Evolutionary conservation across 35 echinoderm and acorn worm genomes (phyloP), one percentile per base, ranked within the genome.

Genomic region (Holothuria glaberrima): DNA sequence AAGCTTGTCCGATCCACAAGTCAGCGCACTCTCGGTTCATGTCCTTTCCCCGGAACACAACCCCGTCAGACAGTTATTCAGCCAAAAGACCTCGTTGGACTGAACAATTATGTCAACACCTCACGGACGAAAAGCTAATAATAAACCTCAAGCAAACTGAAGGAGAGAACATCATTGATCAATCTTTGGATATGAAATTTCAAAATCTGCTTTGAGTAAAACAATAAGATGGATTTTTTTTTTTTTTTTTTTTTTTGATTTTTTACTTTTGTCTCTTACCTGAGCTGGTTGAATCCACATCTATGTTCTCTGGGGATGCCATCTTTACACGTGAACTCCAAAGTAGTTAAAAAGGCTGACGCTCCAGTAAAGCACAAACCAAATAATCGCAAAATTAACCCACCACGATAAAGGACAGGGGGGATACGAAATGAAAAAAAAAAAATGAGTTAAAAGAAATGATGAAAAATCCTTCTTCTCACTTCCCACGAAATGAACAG

Each of bases 31-130:
- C 70, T 74, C 32, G 20, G 70, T 74, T 74, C 32, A 35, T 74
- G 70, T 35, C 28, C 70, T 74, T 74, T 30, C 22, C 50, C 16
- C 50, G 16, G 12, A 14, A 54, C 16, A 54, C 50, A 14, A 54
- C 50, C 10, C 50, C 50, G 12, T 54, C 50, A 54, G 50, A 54
- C 50, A 54, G 50, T 9, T 54, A 54, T 54, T 9, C 50, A 54
- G 50, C 50, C 50, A 54, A 54, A 54, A 54, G 50, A 54, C 50
- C 26, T 78, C 74, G 50, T 73, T 9, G 38, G 74, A 78, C 38
- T 78, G 74, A 78, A 78, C 50, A 78, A 78, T 78, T 78, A 48
- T 78, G 74, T 78, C 74, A 78, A 78, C 74, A 78, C 74, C 74
- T 78, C 33, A 48, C 74, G 74, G 74, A 78, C 44, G 3, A 41